Percentiles rank a stretch among this genome's conserved stretches.
Evolutionary conservation across 2,797 vertebrate species (phyloP).

Genomic region (Pseudochirops corinnae): DNA sequence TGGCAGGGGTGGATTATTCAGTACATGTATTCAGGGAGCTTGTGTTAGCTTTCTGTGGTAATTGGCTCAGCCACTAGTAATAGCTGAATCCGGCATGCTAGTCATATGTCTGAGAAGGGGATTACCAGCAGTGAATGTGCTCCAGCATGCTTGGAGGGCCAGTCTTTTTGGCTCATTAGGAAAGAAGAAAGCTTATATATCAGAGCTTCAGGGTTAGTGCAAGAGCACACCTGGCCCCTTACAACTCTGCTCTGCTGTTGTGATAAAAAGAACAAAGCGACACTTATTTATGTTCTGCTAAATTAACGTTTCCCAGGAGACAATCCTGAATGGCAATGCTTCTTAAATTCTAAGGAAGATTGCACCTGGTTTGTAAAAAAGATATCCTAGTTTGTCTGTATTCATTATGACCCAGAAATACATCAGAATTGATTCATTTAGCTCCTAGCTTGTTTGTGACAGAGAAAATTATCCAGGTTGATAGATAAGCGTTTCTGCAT

Average conservation of each 20-base stretch:
- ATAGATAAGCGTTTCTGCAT: neutral
- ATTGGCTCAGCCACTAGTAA: conserved; percentile 63
- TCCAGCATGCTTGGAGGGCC: conserved; percentile 61
- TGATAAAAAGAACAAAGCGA: conserved; percentile 31
- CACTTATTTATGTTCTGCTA: neutral
- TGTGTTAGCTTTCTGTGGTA: conserved; percentile 57
- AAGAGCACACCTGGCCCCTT: conserved; percentile 47
- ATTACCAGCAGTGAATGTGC: conserved; percentile 60
- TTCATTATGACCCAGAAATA: neutral
- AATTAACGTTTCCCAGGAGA: neutral
- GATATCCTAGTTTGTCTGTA: neutral
- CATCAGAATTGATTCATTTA: neutral
- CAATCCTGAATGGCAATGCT: neutral
- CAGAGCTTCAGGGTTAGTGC: conserved; percentile 31
- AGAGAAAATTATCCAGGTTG: neutral
- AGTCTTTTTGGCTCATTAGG: conserved; percentile 46
- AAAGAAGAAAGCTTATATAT: conserved; percentile 38
- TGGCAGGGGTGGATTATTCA: conserved; percentile 19
- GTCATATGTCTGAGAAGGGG: conserved; percentile 61
- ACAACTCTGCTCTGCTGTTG: conserved; percentile 6
- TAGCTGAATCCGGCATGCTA: conserved; percentile 50
- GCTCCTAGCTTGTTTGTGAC: neutral
- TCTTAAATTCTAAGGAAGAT: neutral
- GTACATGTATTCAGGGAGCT: conserved; percentile 59
- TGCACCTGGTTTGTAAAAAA: neutral